A percentile compares a stretch with the other conserved stretches of the same genome.
phyloP scores from a whole-genome alignment of 92 coral and sea anemone genomes.

The Palythoa grandis region DNA sequence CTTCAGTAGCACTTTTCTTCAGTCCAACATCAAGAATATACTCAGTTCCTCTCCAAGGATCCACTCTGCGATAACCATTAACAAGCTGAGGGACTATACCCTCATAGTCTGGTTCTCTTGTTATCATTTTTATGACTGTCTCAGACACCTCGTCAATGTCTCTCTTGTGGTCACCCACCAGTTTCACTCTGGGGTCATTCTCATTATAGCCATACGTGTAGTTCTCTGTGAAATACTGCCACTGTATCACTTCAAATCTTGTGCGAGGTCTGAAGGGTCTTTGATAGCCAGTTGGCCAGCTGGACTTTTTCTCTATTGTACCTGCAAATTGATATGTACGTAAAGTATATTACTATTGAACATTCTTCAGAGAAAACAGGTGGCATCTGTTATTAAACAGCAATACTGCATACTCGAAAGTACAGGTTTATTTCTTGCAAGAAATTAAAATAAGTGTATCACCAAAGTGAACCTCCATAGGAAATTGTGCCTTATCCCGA shows the following conservation, averaged over 20 bases:
- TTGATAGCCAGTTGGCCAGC: conserved; percentile 97
- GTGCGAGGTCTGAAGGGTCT: conserved; percentile 88
- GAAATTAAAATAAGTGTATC: no score
- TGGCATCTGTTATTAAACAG: no score
- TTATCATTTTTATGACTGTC: conserved; percentile 85
- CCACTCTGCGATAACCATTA: conserved; percentile 94
- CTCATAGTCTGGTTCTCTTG: conserved; percentile 72
- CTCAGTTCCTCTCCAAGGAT: conserved; percentile 93
- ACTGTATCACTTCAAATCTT: conserved; percentile 93
- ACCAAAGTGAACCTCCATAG: no score
- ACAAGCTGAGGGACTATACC: conserved; percentile 67
- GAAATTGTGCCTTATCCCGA: no score
- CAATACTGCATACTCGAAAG: no score
- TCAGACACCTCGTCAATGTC: conserved; percentile 86
- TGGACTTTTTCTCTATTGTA: conserved; percentile 88
- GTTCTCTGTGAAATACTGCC: conserved; percentile 92
- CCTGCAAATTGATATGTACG: conserved; percentile 49
- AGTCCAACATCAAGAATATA: conserved; percentile 91
- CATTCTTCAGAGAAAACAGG: not conserved
- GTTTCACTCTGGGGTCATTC: conserved; percentile 74
- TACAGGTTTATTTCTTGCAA: no score
- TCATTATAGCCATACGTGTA: conserved; percentile 89
- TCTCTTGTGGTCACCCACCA: conserved; percentile 80
- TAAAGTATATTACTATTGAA: not conserved
- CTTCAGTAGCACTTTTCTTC: conserved; percentile 47